Evolutionary conservation across 2,797 vertebrate genomes (phyloP).

Genomic region (Columba guinea): DNA sequence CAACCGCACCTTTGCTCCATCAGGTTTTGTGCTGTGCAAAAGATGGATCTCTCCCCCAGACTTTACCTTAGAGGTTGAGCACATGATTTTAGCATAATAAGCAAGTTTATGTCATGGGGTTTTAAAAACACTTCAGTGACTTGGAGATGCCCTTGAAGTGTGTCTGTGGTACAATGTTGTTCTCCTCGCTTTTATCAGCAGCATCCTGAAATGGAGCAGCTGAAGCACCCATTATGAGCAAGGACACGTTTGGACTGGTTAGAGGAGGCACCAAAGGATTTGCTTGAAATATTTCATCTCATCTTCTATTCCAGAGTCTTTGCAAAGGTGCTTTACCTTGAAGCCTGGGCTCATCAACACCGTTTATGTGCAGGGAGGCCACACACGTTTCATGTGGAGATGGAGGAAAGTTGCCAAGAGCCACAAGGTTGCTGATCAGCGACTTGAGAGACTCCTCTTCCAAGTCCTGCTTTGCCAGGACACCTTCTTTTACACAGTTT

Average conservation of each 20-base stretch:
- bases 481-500: background rate
- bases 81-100: background rate
- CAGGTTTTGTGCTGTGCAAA: background rate
- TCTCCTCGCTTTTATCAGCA: background rate
- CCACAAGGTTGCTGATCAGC: background rate
- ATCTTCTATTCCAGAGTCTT: background rate
- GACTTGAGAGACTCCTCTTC: background rate
- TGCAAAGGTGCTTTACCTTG: background rate
- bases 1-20: background rate
- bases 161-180: background rate
- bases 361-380: background rate
- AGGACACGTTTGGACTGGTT: background rate
- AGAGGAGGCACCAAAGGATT: background rate
- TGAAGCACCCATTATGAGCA: background rate
- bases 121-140: background rate
- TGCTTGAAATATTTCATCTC: background rate
- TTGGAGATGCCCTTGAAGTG: background rate
- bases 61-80: background rate
- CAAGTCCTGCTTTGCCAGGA: background rate
- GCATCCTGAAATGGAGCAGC: background rate
- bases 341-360: background rate
- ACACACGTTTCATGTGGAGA: background rate
- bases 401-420: background rate
- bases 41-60: background rate
- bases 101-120: rapidly evolving